Conservation (phyloP, 2,888 invertebrate genomes). For the Microplitis manilae region DNA sequence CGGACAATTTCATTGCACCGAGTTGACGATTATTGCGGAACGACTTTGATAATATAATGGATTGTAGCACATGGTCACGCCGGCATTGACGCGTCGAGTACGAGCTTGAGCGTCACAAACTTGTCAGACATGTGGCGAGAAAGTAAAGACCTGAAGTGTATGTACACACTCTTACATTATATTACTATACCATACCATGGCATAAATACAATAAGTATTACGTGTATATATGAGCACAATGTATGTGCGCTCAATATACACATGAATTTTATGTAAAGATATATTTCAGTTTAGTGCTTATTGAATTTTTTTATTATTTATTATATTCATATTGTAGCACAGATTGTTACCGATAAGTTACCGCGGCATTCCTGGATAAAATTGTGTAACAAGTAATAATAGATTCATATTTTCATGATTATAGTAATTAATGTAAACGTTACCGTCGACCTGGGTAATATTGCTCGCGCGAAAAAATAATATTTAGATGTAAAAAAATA, state of each 20-base stretch:
- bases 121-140: conserved; percentile 27
- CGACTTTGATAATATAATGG: conserved; percentile 31
- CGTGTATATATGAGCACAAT: background rate
- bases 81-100: conserved; percentile 31
- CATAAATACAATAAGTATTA: conserved; percentile 19
- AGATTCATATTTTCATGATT: background rate
- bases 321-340: background rate
- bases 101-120: conserved; percentile 21
- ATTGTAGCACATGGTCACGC: conserved; percentile 39
- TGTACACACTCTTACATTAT: conserved; percentile 1
- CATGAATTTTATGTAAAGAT: background rate
- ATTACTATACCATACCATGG: background rate
- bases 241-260: background rate
- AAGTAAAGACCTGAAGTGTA: conserved; percentile 24
- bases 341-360: background rate
- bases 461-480: too few species aligned
- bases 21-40: conserved; percentile 29
- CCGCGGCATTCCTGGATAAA: background rate
- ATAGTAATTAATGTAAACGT: background rate
- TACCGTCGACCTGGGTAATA: too few species aligned
- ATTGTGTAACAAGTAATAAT: background rate
- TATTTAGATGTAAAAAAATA: too few species aligned
- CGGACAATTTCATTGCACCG: background rate
- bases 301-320: background rate
- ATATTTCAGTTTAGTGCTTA: background rate